A percentile compares a stretch with the other conserved stretches of the same genome.
Evolutionary conservation across 2,797 vertebrate species (phyloP).

Genomic region (Brotula barbata): DNA sequence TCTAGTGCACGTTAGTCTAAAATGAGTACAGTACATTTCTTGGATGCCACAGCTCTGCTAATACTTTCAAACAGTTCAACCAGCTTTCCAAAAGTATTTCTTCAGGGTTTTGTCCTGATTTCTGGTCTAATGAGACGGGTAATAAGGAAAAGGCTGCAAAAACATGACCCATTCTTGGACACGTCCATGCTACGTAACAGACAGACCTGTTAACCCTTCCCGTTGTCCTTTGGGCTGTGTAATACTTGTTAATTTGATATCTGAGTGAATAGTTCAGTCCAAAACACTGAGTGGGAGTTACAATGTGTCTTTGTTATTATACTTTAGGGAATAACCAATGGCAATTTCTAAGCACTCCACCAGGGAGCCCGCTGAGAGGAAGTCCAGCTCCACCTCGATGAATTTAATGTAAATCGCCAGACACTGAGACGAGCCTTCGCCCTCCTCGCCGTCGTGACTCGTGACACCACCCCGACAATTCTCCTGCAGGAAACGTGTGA

Average conservation of each 20-base stretch:
- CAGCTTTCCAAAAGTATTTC: conserved; percentile 20
- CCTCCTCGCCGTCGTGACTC: conserved; percentile 27
- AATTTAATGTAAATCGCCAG: conserved; percentile 93
- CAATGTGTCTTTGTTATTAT: conserved; percentile 83
- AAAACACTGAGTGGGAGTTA: conserved; percentile 48
- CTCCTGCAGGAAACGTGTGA: conserved; percentile 92
- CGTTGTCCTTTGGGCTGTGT: conserved; percentile 27
- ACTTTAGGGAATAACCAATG: conserved; percentile 93
- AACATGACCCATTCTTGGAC: conserved; percentile 32
- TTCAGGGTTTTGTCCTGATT: conserved; percentile 11
- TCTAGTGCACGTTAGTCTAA: conserved; percentile 59
- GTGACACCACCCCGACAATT: conserved; percentile 81
- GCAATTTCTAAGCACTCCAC: conserved; percentile 98
- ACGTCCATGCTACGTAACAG: conserved; percentile 41
- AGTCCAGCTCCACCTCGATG: conserved; percentile 99
- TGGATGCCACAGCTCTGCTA: conserved; percentile 30
- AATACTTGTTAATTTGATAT: conserved; percentile 16
- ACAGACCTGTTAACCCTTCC: conserved; percentile 23
- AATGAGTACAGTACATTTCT: conserved; percentile 33
- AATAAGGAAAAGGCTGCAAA: conserved; percentile 29
- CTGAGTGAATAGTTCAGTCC: conserved; percentile 22
- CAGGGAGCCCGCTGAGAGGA: conserved; percentile 96
- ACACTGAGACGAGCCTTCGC: conserved; percentile 72
- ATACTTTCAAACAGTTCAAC: conserved; percentile 20
- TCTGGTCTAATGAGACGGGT: conserved; percentile 9